Percentiles rank a stretch among this genome's conserved stretches.
phyloP scores from a whole-genome alignment of 2,113 vertebrate species.

The Caloenas nicobarica region DNA sequence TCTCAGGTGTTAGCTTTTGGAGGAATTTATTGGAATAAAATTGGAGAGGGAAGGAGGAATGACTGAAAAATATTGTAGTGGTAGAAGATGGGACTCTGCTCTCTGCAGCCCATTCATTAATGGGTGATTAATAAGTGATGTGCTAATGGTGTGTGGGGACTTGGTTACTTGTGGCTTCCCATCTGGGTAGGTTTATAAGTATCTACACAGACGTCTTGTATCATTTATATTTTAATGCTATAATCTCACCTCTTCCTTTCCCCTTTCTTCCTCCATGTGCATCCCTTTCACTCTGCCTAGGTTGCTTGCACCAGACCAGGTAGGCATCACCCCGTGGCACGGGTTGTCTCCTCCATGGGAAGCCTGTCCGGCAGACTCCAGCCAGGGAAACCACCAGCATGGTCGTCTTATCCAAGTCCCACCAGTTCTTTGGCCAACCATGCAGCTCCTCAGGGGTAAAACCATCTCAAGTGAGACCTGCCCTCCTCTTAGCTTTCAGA shows the following conservation, averaged over 20 bases:
- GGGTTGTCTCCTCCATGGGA: background rate
- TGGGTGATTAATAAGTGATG: constrained; percentile 36
- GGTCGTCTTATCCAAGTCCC: background rate
- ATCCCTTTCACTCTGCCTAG: background rate
- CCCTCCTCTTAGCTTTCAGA: background rate
- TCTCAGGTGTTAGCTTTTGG: background rate
- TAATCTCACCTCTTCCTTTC: background rate
- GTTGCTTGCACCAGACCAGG: background rate
- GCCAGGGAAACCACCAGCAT: background rate
- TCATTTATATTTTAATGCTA: background rate
- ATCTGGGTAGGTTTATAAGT: constrained; percentile 5
- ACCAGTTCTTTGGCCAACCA: background rate
- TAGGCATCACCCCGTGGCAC: background rate
- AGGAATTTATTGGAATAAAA: background rate
- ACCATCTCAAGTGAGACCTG: background rate
- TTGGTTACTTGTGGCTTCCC: constrained; percentile 8
- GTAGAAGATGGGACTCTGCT: background rate
- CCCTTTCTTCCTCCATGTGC: background rate
- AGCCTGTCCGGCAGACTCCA: background rate
- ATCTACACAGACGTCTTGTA: background rate
- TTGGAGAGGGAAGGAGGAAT: background rate
- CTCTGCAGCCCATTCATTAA: background rate
- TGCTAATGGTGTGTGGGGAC: constrained; percentile 1
- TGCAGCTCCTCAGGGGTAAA: background rate
- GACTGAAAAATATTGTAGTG: background rate